Conservation (phyloP, 2,888 invertebrate genomes). For the Calliopum simillimum region DNA sequence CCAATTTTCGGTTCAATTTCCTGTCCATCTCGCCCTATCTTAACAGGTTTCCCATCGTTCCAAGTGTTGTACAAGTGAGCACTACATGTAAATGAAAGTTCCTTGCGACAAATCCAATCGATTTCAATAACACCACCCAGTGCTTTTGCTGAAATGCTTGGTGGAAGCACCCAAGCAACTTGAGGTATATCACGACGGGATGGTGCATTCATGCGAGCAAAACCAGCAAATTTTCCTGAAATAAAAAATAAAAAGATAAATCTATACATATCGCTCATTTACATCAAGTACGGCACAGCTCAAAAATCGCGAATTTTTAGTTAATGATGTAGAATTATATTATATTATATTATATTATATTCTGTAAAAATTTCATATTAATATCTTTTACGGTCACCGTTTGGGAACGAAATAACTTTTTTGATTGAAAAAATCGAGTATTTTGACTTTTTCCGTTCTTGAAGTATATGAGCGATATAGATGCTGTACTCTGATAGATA, state of each 20-base stretch:
- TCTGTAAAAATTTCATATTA: no score
- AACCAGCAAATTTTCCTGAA: conserved; percentile 87
- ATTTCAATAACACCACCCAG: conserved; percentile 96
- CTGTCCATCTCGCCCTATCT: conserved; percentile 98
- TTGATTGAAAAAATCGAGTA: no score
- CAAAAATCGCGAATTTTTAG: no score
- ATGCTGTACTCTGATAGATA: no score
- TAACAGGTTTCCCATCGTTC: conserved; percentile 98
- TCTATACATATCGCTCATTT: no score
- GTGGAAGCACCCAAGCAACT: conserved; percentile 94
- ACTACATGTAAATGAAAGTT: conserved; percentile 91
- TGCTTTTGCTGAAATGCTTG: conserved; percentile 91
- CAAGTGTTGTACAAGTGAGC: conserved; percentile 95
- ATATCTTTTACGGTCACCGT: no score
- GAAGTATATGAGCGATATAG: no score
- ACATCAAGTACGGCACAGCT: no score
- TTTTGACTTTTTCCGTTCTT: no score
- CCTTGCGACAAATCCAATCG: conserved; percentile 97
- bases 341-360: no score
- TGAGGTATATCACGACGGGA: conserved; percentile 91
- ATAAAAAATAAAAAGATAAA: neutral
- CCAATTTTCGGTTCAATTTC: conserved; percentile 97
- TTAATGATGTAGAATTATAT: no score
- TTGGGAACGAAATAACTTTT: no score
- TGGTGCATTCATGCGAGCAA: conserved; percentile 89